Evolutionary conservation across 1,140 invertebrate species (phyloP).

Genomic region (Bactericera cockerelli): DNA sequence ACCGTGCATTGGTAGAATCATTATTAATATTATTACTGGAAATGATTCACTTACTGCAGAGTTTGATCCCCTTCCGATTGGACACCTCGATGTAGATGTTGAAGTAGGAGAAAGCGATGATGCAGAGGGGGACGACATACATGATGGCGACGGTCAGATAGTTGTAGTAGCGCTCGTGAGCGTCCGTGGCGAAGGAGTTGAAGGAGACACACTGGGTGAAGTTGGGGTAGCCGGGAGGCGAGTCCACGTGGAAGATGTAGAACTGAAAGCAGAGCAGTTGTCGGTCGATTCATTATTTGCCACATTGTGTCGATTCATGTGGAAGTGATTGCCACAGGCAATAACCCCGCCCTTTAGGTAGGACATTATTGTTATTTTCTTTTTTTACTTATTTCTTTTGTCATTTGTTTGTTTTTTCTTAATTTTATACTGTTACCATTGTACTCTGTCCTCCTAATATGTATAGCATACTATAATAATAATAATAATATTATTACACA

Average conservation of each 20-base stretch:
- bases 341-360: too few species aligned
- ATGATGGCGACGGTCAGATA: constrained; percentile 54
- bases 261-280: too few species aligned
- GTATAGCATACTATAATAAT: too few species aligned
- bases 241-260: constrained; percentile 52
- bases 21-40: neutral
- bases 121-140: constrained; percentile 56
- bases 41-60: constrained; percentile 33
- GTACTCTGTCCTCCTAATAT: too few species aligned
- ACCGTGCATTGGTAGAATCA: neutral
- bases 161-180: constrained; percentile 54
- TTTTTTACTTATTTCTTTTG: too few species aligned
- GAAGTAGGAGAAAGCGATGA: constrained; percentile 56
- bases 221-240: constrained; percentile 43
- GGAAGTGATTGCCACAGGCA: too few species aligned
- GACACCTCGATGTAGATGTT: constrained; percentile 59
- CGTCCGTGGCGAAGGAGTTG: constrained; percentile 42
- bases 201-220: constrained; percentile 67
- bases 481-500: too few species aligned
- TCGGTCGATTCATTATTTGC: too few species aligned
- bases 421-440: too few species aligned
- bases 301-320: too few species aligned
- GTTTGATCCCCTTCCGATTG: constrained; percentile 43
- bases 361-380: too few species aligned
- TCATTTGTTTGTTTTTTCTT: too few species aligned